Conservation (phyloP, 2,797 vertebrate genomes). For the Echeneis naucrates region DNA sequence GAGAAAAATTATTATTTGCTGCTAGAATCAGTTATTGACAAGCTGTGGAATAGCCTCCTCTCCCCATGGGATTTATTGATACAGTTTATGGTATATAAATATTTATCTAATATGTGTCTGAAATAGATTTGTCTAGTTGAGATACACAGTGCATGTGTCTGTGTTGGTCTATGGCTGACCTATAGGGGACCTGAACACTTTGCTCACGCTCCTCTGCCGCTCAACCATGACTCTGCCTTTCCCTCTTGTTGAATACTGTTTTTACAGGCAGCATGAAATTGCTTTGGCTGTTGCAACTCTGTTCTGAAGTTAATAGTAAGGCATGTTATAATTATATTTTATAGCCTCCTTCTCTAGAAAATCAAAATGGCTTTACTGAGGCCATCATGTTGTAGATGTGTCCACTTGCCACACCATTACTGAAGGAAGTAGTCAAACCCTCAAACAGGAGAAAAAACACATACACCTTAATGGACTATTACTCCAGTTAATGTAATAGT, state of each 20-base stretch:
- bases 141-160: conserved; percentile 57
- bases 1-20: conserved; percentile 92
- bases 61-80: conserved; percentile 89
- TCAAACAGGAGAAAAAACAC: conserved; percentile 32
- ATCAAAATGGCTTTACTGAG: conserved; percentile 73
- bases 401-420: conserved; percentile 34
- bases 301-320: conserved; percentile 81
- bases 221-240: conserved; percentile 76
- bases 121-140: conserved; percentile 91
- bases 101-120: conserved; percentile 97
- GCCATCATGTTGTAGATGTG: conserved; percentile 70
- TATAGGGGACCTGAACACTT: conserved; percentile 67
- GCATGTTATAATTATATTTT: conserved; percentile 86
- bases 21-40: conserved; percentile 99
- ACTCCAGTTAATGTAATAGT: not conserved
- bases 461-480: conserved; percentile 19
- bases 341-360: conserved; percentile 74
- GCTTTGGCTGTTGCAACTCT: conserved; percentile 75
- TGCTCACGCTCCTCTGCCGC: conserved; percentile 54
- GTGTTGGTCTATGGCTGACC: conserved; percentile 51
- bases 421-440: conserved; percentile 33
- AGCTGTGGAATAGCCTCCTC: conserved; percentile 90
- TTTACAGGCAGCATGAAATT: conserved; percentile 81
- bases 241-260: conserved; percentile 55
- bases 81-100: conserved; percentile 97